Evolutionary conservation across 2,113 vertebrate genomes (phyloP).

Genomic region (Cichladusa arquata): DNA sequence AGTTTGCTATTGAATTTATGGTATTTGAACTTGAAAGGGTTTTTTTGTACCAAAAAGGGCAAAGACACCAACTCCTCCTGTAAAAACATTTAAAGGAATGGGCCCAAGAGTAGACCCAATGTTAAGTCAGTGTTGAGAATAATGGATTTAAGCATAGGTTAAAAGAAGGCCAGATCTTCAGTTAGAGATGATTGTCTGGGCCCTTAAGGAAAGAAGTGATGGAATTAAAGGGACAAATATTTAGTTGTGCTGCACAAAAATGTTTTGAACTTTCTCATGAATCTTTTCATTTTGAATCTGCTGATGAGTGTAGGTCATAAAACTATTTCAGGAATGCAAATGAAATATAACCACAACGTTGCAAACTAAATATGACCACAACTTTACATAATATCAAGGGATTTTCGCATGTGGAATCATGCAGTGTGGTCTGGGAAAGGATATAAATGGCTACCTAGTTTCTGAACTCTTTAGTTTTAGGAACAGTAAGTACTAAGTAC

Average conservation of each 20-base stretch:
- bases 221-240: neutral
- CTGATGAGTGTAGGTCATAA: neutral
- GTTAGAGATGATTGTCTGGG: neutral
- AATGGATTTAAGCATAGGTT: neutral
- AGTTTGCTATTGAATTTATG: accelerated
- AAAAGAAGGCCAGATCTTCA: neutral
- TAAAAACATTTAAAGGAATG: neutral
- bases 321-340: neutral
- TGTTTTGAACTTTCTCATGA: neutral
- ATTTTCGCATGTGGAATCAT: neutral
- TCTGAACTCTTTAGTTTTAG: neutral
- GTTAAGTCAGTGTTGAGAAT: neutral
- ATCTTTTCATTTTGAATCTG: neutral
- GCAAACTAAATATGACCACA: neutral
- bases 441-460: neutral
- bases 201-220: neutral
- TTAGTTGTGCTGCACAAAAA: neutral
- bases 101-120: neutral
- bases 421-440: neutral
- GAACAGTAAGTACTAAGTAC: neutral
- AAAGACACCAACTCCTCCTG: neutral
- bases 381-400: neutral
- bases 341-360: neutral
- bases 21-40: neutral
- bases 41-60: neutral